Conservation (phyloP, 2,888 invertebrate genomes). For the Colostygia pectinataria region DNA sequence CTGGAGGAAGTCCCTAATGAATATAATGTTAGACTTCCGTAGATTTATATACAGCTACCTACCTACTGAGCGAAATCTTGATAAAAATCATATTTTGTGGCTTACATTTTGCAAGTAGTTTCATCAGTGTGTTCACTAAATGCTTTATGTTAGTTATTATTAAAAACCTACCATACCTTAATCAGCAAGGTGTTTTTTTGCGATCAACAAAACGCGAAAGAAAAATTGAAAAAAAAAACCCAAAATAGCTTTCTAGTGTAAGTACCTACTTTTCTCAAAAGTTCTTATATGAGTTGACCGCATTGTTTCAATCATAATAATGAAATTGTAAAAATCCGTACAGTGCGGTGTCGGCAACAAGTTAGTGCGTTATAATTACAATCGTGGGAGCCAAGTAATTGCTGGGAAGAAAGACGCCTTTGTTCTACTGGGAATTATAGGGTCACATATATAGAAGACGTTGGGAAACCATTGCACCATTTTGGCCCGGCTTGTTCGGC, state of each 20-base stretch:
- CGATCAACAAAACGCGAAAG: too few relatives aligned
- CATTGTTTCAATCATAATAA: constrained; percentile 20
- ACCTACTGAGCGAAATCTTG: constrained; percentile 8
- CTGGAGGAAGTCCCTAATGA: constrained; percentile 28
- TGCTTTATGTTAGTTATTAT: too few relatives aligned
- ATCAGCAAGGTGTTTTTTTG: too few relatives aligned
- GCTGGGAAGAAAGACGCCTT: constrained; percentile 58
- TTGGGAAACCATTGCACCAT: constrained; percentile 39
- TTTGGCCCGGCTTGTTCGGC: constrained; percentile 6
- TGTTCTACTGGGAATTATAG: constrained; percentile 52
- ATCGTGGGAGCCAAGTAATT: constrained; percentile 62
- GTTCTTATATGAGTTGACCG: not conserved
- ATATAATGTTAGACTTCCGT: constrained; percentile 26
- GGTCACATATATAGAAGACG: constrained; percentile 45
- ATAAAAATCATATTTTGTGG: not conserved
- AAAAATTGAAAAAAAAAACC: too few relatives aligned
- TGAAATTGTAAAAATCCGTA: constrained; percentile 25
- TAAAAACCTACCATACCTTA: too few relatives aligned
- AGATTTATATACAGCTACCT: constrained; percentile 15
- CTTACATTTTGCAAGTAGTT: not conserved
- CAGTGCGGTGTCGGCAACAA: constrained; percentile 17
- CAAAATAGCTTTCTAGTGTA: too few relatives aligned
- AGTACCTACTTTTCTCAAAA: too few relatives aligned
- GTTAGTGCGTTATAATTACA: constrained; percentile 54
- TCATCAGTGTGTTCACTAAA: not conserved